A percentile compares a stretch with the other conserved stretches of the same genome.
phyloP scores from a whole-genome alignment of 2,797 vertebrate species.

The Muscicapa comitata region DNA sequence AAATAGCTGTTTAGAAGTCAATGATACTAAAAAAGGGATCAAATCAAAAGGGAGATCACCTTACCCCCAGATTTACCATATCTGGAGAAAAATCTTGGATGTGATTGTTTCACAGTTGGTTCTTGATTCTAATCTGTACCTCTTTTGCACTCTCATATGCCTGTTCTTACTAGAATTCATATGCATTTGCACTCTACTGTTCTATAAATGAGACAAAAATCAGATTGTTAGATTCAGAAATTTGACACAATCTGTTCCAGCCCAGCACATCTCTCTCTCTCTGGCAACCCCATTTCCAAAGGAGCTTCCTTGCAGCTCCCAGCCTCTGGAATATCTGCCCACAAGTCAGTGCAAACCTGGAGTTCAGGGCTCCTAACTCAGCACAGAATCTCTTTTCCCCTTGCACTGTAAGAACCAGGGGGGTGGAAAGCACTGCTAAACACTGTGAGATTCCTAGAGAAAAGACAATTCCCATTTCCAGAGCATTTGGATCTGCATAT shows the following conservation, averaged over 20 bases:
- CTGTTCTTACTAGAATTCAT: not conserved
- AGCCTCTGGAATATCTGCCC: not conserved
- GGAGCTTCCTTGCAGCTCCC: not conserved
- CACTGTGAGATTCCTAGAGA: not conserved
- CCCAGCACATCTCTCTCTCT: not conserved
- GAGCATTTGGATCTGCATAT: not conserved
- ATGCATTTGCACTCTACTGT: not conserved
- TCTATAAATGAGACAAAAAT: not conserved
- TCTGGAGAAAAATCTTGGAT: not conserved
- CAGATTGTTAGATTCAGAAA: not conserved
- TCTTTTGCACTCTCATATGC: not conserved
- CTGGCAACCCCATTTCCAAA: not conserved
- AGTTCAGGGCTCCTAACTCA: not conserved
- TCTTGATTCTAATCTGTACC: not conserved
- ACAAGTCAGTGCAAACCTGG: not conserved
- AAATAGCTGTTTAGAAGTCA: not conserved
- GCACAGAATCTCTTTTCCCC: not conserved
- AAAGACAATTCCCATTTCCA: not conserved
- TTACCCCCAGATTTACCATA: fast-evolving
- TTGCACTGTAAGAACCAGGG: not conserved
- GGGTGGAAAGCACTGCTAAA: not conserved
- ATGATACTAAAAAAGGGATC: not conserved
- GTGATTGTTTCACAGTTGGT: fast-evolving
- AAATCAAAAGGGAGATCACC: not conserved
- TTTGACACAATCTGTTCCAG: not conserved